Conservation (phyloP, 2,113 vertebrate genomes). For the Aspidoscelis tigris region DNA sequence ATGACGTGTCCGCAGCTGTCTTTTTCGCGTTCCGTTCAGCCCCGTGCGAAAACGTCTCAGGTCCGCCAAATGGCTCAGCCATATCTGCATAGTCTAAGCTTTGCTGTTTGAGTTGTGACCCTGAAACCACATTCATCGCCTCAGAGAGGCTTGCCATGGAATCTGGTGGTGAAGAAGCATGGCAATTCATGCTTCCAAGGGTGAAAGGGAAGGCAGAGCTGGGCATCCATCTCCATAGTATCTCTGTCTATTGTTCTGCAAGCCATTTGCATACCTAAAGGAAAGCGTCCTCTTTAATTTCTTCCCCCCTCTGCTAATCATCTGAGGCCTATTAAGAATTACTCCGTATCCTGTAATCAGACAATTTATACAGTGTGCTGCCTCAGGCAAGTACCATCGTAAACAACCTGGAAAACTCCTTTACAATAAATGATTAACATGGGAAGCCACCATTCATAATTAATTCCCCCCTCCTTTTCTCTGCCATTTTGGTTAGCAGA, state of each 20-base stretch:
- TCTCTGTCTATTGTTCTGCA: slow-evolving; percentile 81
- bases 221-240: slow-evolving; percentile 74
- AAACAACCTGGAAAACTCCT: slow-evolving; percentile 88
- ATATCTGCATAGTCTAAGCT: slow-evolving; percentile 55
- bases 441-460: slow-evolving; percentile 83
- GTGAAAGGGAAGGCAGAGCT: slow-evolving; percentile 43
- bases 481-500: slow-evolving; percentile 77
- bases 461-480: slow-evolving; percentile 62
- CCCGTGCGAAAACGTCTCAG: too few relatives aligned
- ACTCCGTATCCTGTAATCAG: slow-evolving; percentile 95
- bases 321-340: slow-evolving; percentile 85
- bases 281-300: slow-evolving; percentile 86
- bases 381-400: slow-evolving; percentile 82
- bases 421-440: slow-evolving; percentile 86
- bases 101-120: slow-evolving; percentile 66
- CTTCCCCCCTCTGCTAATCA: slow-evolving; percentile 89
- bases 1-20: too few relatives aligned
- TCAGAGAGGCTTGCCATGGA: slow-evolving; percentile 61
- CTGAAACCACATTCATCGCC: slow-evolving; percentile 68
- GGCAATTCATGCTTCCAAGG: slow-evolving; percentile 61
- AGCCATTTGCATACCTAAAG: slow-evolving; percentile 93
- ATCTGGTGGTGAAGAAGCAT: slow-evolving; percentile 43
- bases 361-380: slow-evolving; percentile 87
- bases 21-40: too few relatives aligned
- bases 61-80: slow-evolving; percentile 35